Evolutionary conservation across 1,140 invertebrate species (phyloP).

Genomic region (Dinoponera quadriceps): DNA sequence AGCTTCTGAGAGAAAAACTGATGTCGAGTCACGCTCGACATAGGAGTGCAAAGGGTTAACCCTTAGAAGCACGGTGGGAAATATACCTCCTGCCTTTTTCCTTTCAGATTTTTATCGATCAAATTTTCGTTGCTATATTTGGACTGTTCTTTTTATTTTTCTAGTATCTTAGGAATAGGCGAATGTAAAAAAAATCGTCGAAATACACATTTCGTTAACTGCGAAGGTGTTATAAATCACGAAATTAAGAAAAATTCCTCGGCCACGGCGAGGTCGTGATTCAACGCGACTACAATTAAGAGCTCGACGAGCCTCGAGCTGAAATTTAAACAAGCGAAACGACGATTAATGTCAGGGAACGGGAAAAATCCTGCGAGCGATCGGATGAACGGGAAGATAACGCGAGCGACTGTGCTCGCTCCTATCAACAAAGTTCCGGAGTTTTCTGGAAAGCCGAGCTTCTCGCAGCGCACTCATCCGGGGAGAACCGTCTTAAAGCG

Average conservation of each 20-base stretch:
- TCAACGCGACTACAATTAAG: too few relatives aligned
- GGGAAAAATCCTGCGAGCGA: background rate
- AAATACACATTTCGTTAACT: too few relatives aligned
- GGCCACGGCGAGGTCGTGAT: too few relatives aligned
- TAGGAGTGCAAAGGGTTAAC: background rate
- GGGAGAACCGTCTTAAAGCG: constrained; percentile 49
- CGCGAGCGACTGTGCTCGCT: background rate
- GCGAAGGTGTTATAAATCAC: too few relatives aligned
- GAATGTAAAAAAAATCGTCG: too few relatives aligned
- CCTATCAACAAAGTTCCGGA: constrained; percentile 37
- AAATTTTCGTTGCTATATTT: too few relatives aligned
- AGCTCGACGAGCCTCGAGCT: background rate
- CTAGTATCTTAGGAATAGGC: too few relatives aligned
- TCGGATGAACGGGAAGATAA: constrained; percentile 1
- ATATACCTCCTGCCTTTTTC: too few relatives aligned
- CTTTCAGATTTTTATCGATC: too few relatives aligned
- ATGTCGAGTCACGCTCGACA: constrained; percentile 10
- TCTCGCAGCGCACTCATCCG: constrained; percentile 33
- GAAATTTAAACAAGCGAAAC: constrained; percentile 6
- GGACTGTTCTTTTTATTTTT: too few relatives aligned
- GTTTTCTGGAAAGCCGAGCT: constrained; percentile 25
- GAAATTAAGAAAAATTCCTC: too few relatives aligned
- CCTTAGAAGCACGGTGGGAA: too few relatives aligned
- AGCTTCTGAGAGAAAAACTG: background rate
- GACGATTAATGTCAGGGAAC: background rate